phyloP scores from a whole-genome alignment of 2,888 invertebrate species.

The Arctia plantaginis region DNA sequence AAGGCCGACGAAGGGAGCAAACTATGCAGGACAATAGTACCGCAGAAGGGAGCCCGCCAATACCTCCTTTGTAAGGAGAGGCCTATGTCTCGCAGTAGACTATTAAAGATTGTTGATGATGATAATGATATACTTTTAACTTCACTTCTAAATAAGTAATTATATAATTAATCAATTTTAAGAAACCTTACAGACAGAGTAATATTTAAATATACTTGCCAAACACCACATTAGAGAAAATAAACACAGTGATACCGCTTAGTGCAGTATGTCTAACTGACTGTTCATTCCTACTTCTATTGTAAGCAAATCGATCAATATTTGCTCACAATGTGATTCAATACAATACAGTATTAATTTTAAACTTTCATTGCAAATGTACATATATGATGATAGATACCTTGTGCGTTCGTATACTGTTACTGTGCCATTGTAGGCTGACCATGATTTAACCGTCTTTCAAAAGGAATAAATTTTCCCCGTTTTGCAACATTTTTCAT shows the following conservation, averaged over 20 bases:
- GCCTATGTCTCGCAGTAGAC: too few species aligned
- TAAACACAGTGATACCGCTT: not conserved
- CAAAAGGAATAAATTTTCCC: not conserved
- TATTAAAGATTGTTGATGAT: too few species aligned
- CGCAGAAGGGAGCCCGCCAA: too few species aligned
- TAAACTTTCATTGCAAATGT: conserved; percentile 53
- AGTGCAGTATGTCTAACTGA: not conserved
- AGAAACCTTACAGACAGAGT: not conserved
- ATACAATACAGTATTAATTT: conserved; percentile 68
- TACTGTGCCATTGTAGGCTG: conserved; percentile 30
- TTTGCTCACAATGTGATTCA: conserved; percentile 51
- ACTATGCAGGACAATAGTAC: too few species aligned
- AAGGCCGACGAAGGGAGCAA: too few species aligned
- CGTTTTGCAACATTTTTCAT: not conserved
- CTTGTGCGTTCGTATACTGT: conserved; percentile 20
- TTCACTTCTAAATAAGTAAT: not conserved
- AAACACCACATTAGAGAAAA: not conserved
- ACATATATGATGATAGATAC: conserved; percentile 42
- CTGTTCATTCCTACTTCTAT: conserved; percentile 45
- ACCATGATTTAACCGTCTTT: conserved; percentile 27
- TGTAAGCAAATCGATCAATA: conserved; percentile 72
- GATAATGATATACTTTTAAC: not conserved
- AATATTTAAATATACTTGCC: not conserved
- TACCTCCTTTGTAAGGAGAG: too few species aligned
- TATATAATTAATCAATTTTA: not conserved